A percentile compares a stretch with the other conserved stretches of the same genome.
Conservation (phyloP, 2,797 vertebrate species). For the Ptychobarbus kaznakovi region DNA sequence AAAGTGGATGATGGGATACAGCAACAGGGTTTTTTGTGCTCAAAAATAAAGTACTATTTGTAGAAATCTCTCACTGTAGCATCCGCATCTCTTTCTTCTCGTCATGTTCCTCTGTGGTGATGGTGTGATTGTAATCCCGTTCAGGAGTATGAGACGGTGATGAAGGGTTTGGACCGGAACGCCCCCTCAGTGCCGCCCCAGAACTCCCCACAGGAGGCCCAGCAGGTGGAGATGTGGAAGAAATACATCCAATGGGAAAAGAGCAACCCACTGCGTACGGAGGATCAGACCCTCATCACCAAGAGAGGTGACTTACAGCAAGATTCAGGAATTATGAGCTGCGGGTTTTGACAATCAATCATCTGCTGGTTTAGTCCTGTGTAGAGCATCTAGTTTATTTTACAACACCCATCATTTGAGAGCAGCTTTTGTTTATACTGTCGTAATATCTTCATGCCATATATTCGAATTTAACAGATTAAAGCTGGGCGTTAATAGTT, state of each 20-base stretch:
- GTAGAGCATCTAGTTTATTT: not conserved
- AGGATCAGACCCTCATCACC: conserved; percentile 98
- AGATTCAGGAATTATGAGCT: not conserved
- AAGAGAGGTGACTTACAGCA: conserved; percentile 88
- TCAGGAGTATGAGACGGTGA: conserved; percentile 98
- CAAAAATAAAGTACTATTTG: not conserved
- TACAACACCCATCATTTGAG: not conserved
- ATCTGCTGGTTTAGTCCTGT: not conserved
- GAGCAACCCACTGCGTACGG: conserved; percentile 95
- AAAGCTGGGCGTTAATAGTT: not conserved
- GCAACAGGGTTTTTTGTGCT: not conserved
- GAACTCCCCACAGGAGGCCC: conserved; percentile 96
- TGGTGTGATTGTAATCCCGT: not conserved
- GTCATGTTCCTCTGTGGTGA: not conserved
- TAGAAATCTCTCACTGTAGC: not conserved
- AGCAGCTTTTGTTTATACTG: not conserved
- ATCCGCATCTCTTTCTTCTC: not conserved
- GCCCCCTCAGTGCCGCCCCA: conserved; percentile 97
- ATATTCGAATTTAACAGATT: not conserved
- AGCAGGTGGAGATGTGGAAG: conserved; percentile 99
- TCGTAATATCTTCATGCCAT: not conserved
- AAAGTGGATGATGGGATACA: not conserved
- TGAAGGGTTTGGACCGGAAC: conserved; percentile 97
- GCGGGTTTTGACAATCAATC: not conserved
- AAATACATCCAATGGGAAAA: conserved; percentile 99